phyloP scores from a whole-genome alignment of 2,888 invertebrate genomes.

The Diabrotica balteata region DNA sequence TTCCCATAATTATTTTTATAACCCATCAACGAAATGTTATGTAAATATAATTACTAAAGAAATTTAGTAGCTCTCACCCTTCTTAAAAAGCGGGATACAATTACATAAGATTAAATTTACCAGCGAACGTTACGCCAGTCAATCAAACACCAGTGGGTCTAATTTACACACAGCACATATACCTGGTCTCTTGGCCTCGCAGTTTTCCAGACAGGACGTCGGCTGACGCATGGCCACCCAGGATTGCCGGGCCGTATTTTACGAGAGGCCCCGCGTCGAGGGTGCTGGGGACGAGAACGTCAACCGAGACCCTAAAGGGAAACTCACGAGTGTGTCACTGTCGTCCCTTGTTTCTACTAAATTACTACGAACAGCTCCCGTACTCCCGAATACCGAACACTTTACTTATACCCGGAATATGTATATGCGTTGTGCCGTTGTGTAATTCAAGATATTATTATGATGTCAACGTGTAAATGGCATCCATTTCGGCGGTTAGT shows the following conservation, averaged over 20 bases:
- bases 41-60: too few species aligned
- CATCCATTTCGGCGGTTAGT: slow-evolving; percentile 22
- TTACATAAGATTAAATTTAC: not conserved
- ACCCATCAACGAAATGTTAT: too few species aligned
- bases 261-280: slow-evolving; percentile 28
- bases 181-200: slow-evolving; percentile 7
- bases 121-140: not conserved
- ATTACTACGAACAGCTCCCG: slow-evolving; percentile 39
- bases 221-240: slow-evolving; percentile 32
- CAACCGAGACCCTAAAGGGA: slow-evolving; percentile 30
- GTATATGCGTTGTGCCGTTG: slow-evolving; percentile 21
- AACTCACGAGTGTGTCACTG: slow-evolving; percentile 38
- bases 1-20: too few species aligned
- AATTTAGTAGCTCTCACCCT: too few species aligned
- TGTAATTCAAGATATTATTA: slow-evolving; percentile 31
- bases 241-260: slow-evolving; percentile 35
- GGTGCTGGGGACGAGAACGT: slow-evolving; percentile 21
- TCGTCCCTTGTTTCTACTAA: slow-evolving; percentile 46
- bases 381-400: slow-evolving; percentile 32
- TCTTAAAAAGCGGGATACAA: too few species aligned
- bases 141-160: slow-evolving; percentile 12
- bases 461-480: slow-evolving; percentile 33
- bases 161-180: slow-evolving; percentile 20
- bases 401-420: slow-evolving; percentile 35
- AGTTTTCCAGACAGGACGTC: slow-evolving; percentile 22